phyloP scores from a whole-genome alignment of 53 echinoderm and acorn worm genomes.

The Patiria pectinifera region DNA sequence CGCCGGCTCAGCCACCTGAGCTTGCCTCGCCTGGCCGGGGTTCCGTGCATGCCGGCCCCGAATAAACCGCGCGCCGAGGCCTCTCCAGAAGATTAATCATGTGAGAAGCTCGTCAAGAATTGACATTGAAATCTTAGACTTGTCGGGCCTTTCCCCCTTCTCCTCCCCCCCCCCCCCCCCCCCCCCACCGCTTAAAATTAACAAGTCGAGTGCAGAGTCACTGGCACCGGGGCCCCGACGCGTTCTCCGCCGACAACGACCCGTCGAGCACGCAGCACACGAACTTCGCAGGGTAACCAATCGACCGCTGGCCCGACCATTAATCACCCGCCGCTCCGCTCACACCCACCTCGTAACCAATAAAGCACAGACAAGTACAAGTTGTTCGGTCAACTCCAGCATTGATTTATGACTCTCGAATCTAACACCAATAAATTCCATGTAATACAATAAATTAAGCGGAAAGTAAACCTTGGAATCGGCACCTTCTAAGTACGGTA shows the following conservation, averaged over 20 bases:
- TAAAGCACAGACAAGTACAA: conserved; percentile 2
- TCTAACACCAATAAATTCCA: conserved; percentile 15
- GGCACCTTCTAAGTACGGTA: background rate
- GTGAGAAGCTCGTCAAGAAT: conserved; percentile 51
- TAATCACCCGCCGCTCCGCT: conserved; percentile 2
- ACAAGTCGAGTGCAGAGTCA: conserved; percentile 64
- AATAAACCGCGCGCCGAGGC: background rate
- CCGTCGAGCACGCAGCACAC: background rate
- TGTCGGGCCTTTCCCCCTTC: conserved; percentile 10
- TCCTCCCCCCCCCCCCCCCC: too few species aligned
- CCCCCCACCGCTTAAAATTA: conserved; percentile 38
- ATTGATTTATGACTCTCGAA: conserved; percentile 28
- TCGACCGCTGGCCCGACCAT: conserved; percentile 13
- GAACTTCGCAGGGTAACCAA: background rate
- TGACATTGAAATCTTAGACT: conserved; percentile 72
- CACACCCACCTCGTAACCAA: background rate
- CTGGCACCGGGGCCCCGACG: conserved; percentile 31
- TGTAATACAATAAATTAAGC: background rate
- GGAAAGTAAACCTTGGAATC: conserved; percentile 1
- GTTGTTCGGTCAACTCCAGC: background rate
- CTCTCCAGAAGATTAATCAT: conserved; percentile 66
- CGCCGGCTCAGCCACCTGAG: conserved; percentile 46
- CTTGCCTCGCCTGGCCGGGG: conserved; percentile 27
- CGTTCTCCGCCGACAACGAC: background rate
- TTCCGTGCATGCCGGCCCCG: background rate